A percentile compares a stretch with the other conserved stretches of the same genome.
Evolutionary conservation across 2,113 vertebrate species (phyloP).

Genomic region (Suricata suricatta): DNA sequence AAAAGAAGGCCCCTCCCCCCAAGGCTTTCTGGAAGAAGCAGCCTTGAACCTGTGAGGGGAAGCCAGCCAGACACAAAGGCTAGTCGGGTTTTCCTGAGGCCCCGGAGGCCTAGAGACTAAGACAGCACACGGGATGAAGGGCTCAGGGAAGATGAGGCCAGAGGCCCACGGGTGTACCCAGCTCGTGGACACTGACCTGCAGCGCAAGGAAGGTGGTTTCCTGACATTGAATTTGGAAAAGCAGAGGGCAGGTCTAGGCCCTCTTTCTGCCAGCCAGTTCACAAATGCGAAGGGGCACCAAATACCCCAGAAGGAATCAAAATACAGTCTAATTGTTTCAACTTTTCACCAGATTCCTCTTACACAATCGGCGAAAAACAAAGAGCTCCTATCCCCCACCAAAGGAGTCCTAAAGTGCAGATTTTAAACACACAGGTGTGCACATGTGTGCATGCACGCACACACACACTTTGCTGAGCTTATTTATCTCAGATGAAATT

Average conservation of each 20-base stretch:
- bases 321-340: neutral
- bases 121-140: neutral
- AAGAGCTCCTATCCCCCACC: neutral
- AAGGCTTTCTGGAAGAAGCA: neutral
- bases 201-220: neutral
- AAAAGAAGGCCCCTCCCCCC: neutral
- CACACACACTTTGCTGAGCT: neutral
- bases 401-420: neutral
- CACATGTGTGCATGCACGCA: too few relatives aligned
- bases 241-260: neutral
- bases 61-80: neutral
- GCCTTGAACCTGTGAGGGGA: neutral
- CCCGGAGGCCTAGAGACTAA: neutral
- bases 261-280: neutral
- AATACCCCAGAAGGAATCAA: neutral
- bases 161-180: neutral
- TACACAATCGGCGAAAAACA: neutral
- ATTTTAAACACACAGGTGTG: neutral
- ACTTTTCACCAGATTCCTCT: neutral
- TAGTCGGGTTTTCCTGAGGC: neutral
- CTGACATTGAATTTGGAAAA: neutral
- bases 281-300: neutral
- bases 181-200: neutral
- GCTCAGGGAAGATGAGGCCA: neutral
- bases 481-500: neutral